Conservation (phyloP, 2,113 vertebrate species). For the Nematolebias whitei region DNA sequence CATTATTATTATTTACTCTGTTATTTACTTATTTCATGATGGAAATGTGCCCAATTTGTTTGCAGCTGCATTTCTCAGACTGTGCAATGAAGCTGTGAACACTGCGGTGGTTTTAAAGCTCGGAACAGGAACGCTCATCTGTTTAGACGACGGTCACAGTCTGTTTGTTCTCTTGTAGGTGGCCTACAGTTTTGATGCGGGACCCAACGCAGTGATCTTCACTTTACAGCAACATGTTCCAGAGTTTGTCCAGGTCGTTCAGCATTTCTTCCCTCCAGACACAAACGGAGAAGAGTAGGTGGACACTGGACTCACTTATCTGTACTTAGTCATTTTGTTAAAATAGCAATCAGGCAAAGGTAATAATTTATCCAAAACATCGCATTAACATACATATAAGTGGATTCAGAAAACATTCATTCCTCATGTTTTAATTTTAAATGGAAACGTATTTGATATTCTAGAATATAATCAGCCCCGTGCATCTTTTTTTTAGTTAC, state of each 20-base stretch:
- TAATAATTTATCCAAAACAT: not conserved
- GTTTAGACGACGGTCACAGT: not conserved
- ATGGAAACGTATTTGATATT: no score
- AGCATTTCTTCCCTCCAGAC: conserved; percentile 85
- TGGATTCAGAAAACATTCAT: no score
- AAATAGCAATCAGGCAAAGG: not conserved
- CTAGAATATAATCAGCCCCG: no score
- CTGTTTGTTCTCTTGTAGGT: conserved; percentile 73
- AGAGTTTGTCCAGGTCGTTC: conserved; percentile 87
- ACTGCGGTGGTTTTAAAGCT: conserved; percentile 18
- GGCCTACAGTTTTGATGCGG: conserved; percentile 93
- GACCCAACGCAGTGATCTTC: conserved; percentile 94
- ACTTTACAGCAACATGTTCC: conserved; percentile 80
- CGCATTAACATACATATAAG: no score
- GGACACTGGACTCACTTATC: not conserved
- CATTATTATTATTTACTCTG: not conserved
- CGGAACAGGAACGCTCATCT: conserved; percentile 18
- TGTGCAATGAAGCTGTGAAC: conserved; percentile 52
- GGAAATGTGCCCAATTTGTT: conserved; percentile 4
- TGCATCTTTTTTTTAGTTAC: no score
- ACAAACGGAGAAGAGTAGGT: conserved; percentile 86
- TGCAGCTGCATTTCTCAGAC: conserved; percentile 34
- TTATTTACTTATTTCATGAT: not conserved
- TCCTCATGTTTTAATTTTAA: no score
- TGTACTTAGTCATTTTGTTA: not conserved